A percentile compares a stretch with the other conserved stretches of the same genome.
Evolutionary conservation across 2,797 vertebrate species (phyloP).

Genomic region (Euphonia xanthogaster): DNA sequence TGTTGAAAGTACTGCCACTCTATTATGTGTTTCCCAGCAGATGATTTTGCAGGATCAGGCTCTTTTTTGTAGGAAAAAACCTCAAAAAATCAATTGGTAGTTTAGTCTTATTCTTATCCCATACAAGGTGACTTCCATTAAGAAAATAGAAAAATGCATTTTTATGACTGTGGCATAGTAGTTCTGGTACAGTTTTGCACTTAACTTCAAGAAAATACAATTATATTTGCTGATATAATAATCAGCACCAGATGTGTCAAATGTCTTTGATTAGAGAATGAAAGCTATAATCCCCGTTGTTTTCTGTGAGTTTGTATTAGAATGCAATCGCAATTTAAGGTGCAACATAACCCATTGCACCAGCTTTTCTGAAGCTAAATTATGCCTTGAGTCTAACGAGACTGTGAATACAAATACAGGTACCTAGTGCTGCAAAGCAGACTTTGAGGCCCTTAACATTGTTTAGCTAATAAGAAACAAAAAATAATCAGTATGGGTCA

Average conservation of each 20-base stretch:
- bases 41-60: background rate
- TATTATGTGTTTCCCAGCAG: background rate
- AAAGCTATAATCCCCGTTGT: constrained; percentile 28
- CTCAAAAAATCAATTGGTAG: background rate
- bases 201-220: constrained; percentile 44
- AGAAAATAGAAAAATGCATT: background rate
- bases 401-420: background rate
- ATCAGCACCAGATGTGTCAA: constrained; percentile 28
- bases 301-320: constrained; percentile 8
- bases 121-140: constrained; percentile 29
- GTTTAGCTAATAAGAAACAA: background rate
- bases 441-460: background rate
- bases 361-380: constrained; percentile 2
- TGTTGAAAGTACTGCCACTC: background rate
- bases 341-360: background rate
- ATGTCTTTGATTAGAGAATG: constrained; percentile 40
- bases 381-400: background rate
- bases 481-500: background rate
- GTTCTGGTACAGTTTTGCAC: constrained; percentile 8
- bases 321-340: background rate
- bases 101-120: background rate
- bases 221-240: constrained; percentile 35
- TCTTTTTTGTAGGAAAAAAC: background rate
- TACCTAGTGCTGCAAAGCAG: background rate
- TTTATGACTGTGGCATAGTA: background rate